These are phyloP conservation scores for Polyommatus iphigenia DNA, from an alignment of 2,888 invertebrate species.

Conservation along the genomic window DNA sequence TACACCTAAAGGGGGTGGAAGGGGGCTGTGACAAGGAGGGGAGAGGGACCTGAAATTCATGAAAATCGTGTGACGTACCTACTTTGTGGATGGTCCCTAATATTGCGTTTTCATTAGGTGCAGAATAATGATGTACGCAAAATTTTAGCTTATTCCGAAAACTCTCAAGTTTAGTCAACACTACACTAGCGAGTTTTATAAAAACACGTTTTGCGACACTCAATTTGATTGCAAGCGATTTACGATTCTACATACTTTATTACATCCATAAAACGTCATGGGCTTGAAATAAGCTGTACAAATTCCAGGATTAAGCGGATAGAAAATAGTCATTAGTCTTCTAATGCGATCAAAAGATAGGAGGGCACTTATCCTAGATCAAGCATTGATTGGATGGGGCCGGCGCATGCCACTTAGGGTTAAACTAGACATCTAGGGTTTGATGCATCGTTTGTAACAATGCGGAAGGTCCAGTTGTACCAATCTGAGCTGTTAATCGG, in stretches of 20 bases:
- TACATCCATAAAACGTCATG: slow-evolving; percentile 8
- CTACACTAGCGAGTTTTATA: background rate
- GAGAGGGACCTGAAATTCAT: too few relatives aligned
- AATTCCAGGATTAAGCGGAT: slow-evolving; percentile 13
- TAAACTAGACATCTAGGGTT: background rate
- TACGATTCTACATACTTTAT: slow-evolving; percentile 5
- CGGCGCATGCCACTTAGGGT: background rate
- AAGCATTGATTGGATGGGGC: slow-evolving; percentile 11
- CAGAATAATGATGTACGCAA: too few relatives aligned
- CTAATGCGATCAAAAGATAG: background rate
- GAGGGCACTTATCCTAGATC: slow-evolving; percentile 18
- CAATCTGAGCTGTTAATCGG: background rate
- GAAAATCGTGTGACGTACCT: too few relatives aligned
- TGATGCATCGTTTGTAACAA: background rate
- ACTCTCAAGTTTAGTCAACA: background rate
- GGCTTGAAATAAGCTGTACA: background rate
- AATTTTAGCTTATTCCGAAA: background rate
- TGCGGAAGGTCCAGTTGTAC: background rate
- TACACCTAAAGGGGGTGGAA: too few relatives aligned
- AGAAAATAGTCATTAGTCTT: slow-evolving; percentile 9
- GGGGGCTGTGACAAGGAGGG: too few relatives aligned
- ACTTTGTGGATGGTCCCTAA: too few relatives aligned
- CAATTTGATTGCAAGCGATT: background rate
- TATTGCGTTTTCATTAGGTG: too few relatives aligned
- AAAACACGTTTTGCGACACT: background rate